Evolutionary conservation across 2,797 vertebrate species (phyloP), one percentile per base, ranked within the genome.

Genomic region (Podarcis lilfordi): DNA sequence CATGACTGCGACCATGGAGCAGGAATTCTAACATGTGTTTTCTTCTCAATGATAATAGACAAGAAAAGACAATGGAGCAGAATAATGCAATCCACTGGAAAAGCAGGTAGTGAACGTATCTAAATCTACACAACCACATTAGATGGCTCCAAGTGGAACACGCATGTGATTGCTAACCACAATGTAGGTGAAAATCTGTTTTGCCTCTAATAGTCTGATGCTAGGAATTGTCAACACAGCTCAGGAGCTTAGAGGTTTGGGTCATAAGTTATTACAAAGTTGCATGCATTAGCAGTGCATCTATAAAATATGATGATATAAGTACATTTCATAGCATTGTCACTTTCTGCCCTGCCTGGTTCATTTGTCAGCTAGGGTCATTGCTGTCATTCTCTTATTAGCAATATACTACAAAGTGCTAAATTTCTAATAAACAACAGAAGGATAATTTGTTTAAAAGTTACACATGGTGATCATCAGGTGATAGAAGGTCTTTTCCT

Each of bases 401-500:
- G 5, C n/a, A 79, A 19, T 86, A 13, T 61, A 80, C 7, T 13
- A 87, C 8, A n/a, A 21, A 83, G 29, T 29, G 4, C 74, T 89
- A 85, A 89, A 93, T 66, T 84, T 55, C 35, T 89, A 82, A 55
- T 83, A 50, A 93, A 87, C 8, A 3, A 21, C 61, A 29, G 27
- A 15, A 80, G 43, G 21, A 79, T 50, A 89, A 91, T 92, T 88
- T 93, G 75, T 92, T 91, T 83, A 92, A 94, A 93, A 94, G 86
- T 89, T 92, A 64, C 82, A 27, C 29, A 21, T 8, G 84, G 17
- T 74, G 66, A 93, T 91, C 85, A 89, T 9, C 89, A 92, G 69
- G 92, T 92, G 86, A 92, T 87, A n/a, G 40, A 72, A 95, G 90
- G 37, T 77, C 17, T 88, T 78, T 89, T 92, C 64, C 66, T 78